Evolutionary conservation across 2,113 vertebrate genomes (phyloP).

Genomic region (Sebastes fasciatus): DNA sequence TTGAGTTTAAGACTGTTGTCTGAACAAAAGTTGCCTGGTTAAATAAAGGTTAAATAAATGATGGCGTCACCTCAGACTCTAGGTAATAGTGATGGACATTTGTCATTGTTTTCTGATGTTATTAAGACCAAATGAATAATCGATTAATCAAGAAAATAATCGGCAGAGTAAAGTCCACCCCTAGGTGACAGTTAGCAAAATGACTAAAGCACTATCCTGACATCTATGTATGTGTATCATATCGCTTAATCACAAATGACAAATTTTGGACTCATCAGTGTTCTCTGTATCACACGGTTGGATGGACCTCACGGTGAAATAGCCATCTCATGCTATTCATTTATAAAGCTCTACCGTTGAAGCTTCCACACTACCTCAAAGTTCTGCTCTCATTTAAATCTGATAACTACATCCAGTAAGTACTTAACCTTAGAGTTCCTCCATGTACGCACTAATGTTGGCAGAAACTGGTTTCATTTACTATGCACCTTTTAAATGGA

Average conservation of each 20-base stretch:
- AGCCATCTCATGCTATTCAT: no score
- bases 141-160: background rate
- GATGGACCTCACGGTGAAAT: no score
- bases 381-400: no score
- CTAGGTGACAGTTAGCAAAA: background rate
- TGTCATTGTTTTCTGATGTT: background rate
- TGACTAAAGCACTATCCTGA: background rate
- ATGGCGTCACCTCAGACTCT: background rate
- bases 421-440: no score
- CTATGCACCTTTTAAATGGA: no score
- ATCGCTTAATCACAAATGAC: background rate
- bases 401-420: no score
- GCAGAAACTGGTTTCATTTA: no score
- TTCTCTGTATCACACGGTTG: no score
- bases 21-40: background rate
- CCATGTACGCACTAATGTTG: no score
- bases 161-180: background rate
- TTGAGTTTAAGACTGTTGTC: background rate
- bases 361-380: no score
- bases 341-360: no score
- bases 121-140: background rate
- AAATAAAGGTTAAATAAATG: background rate
- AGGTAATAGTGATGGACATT: background rate
- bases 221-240: conserved; percentile 17
- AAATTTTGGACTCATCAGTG: no score